Conservation (phyloP, 2,888 invertebrate genomes). For the Drosophila tanythrix region DNA sequence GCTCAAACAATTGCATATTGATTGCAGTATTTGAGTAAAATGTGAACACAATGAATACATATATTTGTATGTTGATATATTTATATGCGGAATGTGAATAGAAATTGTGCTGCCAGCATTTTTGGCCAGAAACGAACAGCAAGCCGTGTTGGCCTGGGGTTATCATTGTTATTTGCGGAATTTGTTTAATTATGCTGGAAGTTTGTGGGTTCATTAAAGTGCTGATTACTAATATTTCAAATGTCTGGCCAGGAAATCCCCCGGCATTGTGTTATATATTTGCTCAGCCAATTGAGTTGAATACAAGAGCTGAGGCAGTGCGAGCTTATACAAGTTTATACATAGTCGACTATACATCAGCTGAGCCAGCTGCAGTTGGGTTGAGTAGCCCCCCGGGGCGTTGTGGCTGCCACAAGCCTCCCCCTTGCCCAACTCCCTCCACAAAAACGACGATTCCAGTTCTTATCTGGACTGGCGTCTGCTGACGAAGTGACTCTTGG, state of each 20-base stretch:
- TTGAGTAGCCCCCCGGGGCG: slow-evolving; percentile 21
- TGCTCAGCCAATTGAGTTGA: slow-evolving; percentile 34
- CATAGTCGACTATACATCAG: neutral
- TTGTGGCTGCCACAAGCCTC: slow-evolving; percentile 28
- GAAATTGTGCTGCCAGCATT: slow-evolving; percentile 11
- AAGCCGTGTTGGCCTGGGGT: slow-evolving; percentile 17
- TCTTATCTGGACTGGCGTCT: slow-evolving; percentile 38
- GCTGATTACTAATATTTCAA: slow-evolving; percentile 41
- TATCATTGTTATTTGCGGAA: slow-evolving; percentile 35
- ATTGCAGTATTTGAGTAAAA: slow-evolving; percentile 21
- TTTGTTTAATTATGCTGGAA: slow-evolving; percentile 51
- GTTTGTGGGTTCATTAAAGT: slow-evolving; percentile 55
- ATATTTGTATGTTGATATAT: neutral
- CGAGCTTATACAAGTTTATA: slow-evolving; percentile 8
- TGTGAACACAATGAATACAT: slow-evolving; percentile 8
- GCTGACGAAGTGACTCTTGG: slow-evolving; percentile 41
- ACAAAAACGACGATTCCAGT: neutral
- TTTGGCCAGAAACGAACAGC: slow-evolving; percentile 15
- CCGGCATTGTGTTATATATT: slow-evolving; percentile 11
- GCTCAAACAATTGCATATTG: slow-evolving; percentile 26
- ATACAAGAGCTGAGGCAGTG: slow-evolving; percentile 4
- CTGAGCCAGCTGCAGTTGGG: slow-evolving; percentile 8
- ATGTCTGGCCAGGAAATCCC: slow-evolving; percentile 6
- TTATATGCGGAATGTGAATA: neutral
- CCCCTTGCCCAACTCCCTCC: neutral